A percentile compares a stretch with the other conserved stretches of the same genome.
Conservation (phyloP, 2,797 vertebrate genomes). For the Pseudomugil gertrudae region DNA sequence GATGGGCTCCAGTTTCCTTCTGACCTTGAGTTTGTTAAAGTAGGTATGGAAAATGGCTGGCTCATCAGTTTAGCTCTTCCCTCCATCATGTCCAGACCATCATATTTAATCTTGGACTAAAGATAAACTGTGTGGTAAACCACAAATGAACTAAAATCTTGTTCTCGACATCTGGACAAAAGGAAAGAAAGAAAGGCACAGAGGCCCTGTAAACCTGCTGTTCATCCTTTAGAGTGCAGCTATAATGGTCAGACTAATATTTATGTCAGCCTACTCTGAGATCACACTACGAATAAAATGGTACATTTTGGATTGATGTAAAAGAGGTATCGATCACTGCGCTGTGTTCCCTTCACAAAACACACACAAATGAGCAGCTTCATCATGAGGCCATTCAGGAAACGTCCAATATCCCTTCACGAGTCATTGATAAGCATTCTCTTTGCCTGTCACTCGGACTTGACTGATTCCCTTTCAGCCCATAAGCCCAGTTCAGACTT, state of each 20-base stretch:
- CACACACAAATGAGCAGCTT: slow-evolving; percentile 67
- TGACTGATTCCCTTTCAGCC: slow-evolving; percentile 72
- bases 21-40: background rate
- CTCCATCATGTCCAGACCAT: background rate
- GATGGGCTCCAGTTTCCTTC: background rate
- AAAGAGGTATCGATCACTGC: slow-evolving; percentile 60
- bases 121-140: background rate
- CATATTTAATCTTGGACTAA: background rate
- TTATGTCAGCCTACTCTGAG: slow-evolving; percentile 40
- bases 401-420: slow-evolving; percentile 62
- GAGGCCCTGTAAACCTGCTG: background rate
- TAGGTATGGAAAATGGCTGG: background rate
- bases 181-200: background rate
- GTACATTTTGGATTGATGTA: slow-evolving; percentile 52
- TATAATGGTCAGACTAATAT: slow-evolving; percentile 56
- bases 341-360: slow-evolving; percentile 42
- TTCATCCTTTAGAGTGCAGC: slow-evolving; percentile 50
- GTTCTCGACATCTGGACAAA: slow-evolving; percentile 4
- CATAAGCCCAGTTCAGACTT: slow-evolving; percentile 74
- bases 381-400: slow-evolving; percentile 68
- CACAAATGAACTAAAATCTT: slow-evolving; percentile 16
- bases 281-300: slow-evolving; percentile 50
- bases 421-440: slow-evolving; percentile 69
- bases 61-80: background rate
- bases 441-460: slow-evolving; percentile 70